A percentile compares a stretch with the other conserved stretches of the same genome.
Evolutionary conservation across 2,113 vertebrate genomes (phyloP).

Genomic region (Ceyx melanurus): DNA sequence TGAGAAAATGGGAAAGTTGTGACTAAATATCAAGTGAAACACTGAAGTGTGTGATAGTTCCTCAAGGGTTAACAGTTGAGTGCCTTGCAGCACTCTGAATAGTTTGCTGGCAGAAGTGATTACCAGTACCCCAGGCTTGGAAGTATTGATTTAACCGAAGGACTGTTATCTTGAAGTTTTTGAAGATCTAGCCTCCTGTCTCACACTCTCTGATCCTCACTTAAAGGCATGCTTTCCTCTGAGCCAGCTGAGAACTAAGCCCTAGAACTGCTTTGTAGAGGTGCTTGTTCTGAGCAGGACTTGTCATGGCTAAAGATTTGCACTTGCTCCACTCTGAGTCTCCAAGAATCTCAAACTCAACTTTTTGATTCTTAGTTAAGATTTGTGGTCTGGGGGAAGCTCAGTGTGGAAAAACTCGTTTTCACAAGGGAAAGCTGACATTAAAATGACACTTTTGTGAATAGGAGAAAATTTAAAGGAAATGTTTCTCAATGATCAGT

Average conservation of each 20-base stretch:
- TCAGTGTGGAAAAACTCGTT: background rate
- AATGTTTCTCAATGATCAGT: background rate
- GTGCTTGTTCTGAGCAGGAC: background rate
- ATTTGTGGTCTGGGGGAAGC: background rate
- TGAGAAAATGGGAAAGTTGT: background rate
- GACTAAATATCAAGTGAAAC: background rate
- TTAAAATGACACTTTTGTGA: background rate
- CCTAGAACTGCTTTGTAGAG: background rate
- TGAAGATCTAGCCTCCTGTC: background rate
- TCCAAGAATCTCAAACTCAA: background rate
- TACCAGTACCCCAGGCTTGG: background rate
- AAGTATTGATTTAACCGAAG: background rate
- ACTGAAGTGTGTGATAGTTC: background rate
- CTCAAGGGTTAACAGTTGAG: background rate
- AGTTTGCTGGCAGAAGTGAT: background rate
- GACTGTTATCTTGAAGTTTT: background rate
- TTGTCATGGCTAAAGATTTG: background rate
- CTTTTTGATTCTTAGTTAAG: background rate
- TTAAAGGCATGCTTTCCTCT: background rate
- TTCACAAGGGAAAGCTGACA: background rate
- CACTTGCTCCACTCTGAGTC: background rate
- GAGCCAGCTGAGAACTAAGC: slow-evolving; percentile 12
- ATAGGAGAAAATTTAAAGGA: background rate
- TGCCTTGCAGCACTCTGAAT: background rate
- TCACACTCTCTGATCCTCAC: background rate